Base-by-base conservation (phyloP, 2,797 vertebrate genomes). In the Centroberyx gerrardi region DNA sequence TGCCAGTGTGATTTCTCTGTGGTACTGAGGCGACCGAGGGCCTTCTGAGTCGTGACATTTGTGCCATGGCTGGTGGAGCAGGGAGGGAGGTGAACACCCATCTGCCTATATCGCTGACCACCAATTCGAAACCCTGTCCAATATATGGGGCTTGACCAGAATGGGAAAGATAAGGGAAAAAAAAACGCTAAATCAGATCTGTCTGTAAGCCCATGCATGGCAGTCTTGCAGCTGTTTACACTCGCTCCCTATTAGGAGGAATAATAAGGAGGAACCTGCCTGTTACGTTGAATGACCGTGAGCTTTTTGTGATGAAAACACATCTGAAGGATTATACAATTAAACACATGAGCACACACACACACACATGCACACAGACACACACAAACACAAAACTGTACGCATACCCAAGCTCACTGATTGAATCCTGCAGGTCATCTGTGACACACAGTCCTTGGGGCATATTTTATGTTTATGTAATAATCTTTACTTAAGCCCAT, bases 1-100 rank as follows among this genome's bases (percentile, higher is more conserved):
- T 89, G 85, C 84, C 82, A 36, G 80, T 84, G 72, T 83, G 87
- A 89, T 89, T 90, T 88, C 82, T 89, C 85, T 62, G 84, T 63
- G 81, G 84, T 71, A 55, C 85, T 3, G 85, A 72, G 51, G 83
- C 70, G 46, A 72, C 79, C 79, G 31, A 49, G 56, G 84, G 77
- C 62, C 81, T 78, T 86, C 78, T 83, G 87, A 89, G 85, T 88
- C 73, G 73, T 90, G 91, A 90, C 83, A 88, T 90, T 91, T 89
- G 83, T 55, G 81, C 83, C 82, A 46, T 31, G 88, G 82, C 79
- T 87, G 88, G 84, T 67, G 74, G 76, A 88, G 76, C 85, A 74
- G 78, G 76, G 74, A 4, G 73, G 78, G 71, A 83, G 85, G 81
- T 60, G 87, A 85, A 67, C 72, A 73, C 68, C 74, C 74, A 62